phyloP scores from a whole-genome alignment of 2,797 vertebrate genomes.

The Rhynchonycteris naso region DNA sequence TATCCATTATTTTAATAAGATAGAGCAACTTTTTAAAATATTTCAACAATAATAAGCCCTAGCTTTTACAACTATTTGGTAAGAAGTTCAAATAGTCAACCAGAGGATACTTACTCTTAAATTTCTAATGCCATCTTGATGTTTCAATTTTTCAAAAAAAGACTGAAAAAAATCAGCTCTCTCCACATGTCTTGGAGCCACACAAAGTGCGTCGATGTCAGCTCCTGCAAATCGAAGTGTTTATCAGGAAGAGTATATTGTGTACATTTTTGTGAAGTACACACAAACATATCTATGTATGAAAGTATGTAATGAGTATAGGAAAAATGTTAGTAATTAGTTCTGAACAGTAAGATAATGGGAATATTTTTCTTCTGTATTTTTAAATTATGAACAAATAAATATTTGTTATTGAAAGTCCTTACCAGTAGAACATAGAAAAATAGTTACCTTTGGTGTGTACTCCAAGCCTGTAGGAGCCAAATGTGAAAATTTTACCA shows the following conservation, averaged over 20 bases:
- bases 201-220: slow-evolving; percentile 98
- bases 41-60: slow-evolving; percentile 28
- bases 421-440: slow-evolving; percentile 34
- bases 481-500: slow-evolving; percentile 98
- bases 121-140: slow-evolving; percentile 94
- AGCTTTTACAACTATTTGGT: slow-evolving; percentile 45
- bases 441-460: slow-evolving; percentile 95
- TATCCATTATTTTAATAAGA: slow-evolving; percentile 42
- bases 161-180: slow-evolving; percentile 97
- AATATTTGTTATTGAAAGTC: slow-evolving; percentile 35
- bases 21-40: slow-evolving; percentile 29
- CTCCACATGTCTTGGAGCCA: slow-evolving; percentile 96
- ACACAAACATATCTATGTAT: slow-evolving; percentile 12
- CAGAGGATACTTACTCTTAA: slow-evolving; percentile 89
- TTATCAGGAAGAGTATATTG: slow-evolving; percentile 60
- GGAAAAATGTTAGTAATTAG: slow-evolving; percentile 31
- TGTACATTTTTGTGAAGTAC: slow-evolving; percentile 12
- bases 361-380: background rate
- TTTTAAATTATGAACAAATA: slow-evolving; percentile 48
- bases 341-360: slow-evolving; percentile 12
- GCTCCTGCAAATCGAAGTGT: slow-evolving; percentile 89
- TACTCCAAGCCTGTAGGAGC: slow-evolving; percentile 97
- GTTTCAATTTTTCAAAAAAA: slow-evolving; percentile 97
- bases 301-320: background rate
- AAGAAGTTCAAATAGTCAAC: slow-evolving; percentile 36